Base-by-base conservation (phyloP, 2,888 invertebrate genomes). In the Acrocera orbiculus region DNA sequence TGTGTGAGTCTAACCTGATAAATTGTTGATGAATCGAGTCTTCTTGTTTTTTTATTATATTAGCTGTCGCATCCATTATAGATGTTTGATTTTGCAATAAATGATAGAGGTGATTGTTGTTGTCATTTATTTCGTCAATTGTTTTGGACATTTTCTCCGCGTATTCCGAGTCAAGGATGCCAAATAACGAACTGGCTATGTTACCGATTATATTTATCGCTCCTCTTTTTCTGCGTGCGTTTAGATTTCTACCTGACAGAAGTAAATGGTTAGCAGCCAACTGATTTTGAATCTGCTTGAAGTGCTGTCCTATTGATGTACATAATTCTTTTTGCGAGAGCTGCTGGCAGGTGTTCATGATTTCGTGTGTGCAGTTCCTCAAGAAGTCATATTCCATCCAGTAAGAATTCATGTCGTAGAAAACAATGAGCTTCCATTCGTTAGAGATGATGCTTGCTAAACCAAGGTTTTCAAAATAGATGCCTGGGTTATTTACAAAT, bases 101-200 rank as follows among this genome's bases (percentile, higher is more conserved):
- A 7, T 20, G 6, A 7, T 7, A 11, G n/a, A 33, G 10, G 4
- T 33, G 11, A 3, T 19, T 6, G 4, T 33, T 27, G 17, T 33
- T 33, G 10, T n/a, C 11, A 3, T 14, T 15, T 10, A 24, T 7
- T 11, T 25, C 24, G n/a, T 23, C 15, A 8, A 32, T 32, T 14
- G 32, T 25, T 24, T 32, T 14, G 4, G 32, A 25, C 24, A 32
- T 32, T 10, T 23, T 10, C 11, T 31, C 32, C 4, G 32, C 32
- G 15, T 32, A 32, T 10, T 32, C 26, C 6, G 16, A 4, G 27
- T 33, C 33, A 7, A 33, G 16, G 10, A 33, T 17, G 4, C 26
- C 33, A 17, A 33, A 33, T 9, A 33, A 27, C 14, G 4, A n/a
- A 7, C 11, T 26, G n/a, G 27, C 33, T 20, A 33, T 6, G 20